A percentile compares a stretch with the other conserved stretches of the same genome.
phyloP scores from a whole-genome alignment of 1,140 invertebrate species.

The Kradibia gibbosae region DNA sequence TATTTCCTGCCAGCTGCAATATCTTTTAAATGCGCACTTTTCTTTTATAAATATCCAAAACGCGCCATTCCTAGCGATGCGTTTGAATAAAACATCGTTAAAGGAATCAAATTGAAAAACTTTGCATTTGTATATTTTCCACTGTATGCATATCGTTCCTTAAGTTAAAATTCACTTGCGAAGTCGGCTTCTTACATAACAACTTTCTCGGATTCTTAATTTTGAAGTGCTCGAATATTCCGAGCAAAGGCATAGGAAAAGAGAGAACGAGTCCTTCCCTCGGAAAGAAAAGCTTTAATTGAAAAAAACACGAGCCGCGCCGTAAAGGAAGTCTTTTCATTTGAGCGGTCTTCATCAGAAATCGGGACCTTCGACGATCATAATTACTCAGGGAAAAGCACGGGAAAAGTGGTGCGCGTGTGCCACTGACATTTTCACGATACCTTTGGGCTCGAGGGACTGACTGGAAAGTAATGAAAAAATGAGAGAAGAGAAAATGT shows the following conservation, averaged over 20 bases:
- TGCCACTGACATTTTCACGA: constrained; percentile 39
- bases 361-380: constrained; percentile 43
- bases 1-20: not conserved
- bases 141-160: not conserved
- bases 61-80: not conserved
- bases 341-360: constrained; percentile 43
- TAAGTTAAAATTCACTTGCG: constrained; percentile 39
- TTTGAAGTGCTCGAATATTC: constrained; percentile 36
- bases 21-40: constrained; percentile 14
- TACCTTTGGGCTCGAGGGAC: too few relatives aligned
- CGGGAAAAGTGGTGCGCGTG: not conserved
- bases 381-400: constrained; percentile 24
- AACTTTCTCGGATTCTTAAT: constrained; percentile 38
- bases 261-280: not conserved
- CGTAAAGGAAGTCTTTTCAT: constrained; percentile 32
- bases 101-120: constrained; percentile 40
- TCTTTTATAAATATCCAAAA: not conserved
- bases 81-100: constrained; percentile 2
- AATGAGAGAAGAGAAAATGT: not conserved
- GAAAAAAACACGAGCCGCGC: constrained; percentile 41
- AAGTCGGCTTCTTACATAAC: constrained; percentile 25
- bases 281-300: constrained; percentile 43
- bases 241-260: not conserved
- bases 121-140: constrained; percentile 35
- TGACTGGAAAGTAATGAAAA: not conserved